phyloP scores from a whole-genome alignment of 1,140 invertebrate genomes.

The Drosophila mauritiana region DNA sequence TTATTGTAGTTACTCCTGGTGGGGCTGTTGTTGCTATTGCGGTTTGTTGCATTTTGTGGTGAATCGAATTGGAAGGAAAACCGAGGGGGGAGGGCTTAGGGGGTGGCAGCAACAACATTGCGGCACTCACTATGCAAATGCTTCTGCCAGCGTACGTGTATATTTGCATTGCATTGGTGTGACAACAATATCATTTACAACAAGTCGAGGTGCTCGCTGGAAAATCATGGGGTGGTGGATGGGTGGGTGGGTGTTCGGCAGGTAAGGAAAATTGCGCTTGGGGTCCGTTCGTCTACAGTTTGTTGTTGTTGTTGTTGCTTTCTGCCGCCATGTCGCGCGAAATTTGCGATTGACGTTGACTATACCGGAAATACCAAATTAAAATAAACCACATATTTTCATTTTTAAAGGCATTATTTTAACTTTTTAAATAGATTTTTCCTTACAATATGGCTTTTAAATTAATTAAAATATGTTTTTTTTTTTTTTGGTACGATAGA shows the following conservation, averaged over 20 bases:
- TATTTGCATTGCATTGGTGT: constrained; percentile 54
- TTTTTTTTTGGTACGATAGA: no score
- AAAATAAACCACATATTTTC: no score
- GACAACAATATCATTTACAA: constrained; percentile 80
- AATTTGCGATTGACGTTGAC: constrained; percentile 74
- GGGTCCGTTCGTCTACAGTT: constrained; percentile 7
- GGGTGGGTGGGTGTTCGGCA: not conserved
- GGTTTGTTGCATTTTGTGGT: constrained; percentile 54
- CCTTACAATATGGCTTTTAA: no score
- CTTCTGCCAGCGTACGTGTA: constrained; percentile 34
- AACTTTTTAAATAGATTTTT: not conserved
- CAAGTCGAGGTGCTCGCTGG: constrained; percentile 50
- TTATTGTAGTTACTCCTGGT: constrained; percentile 13
- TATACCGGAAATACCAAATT: constrained; percentile 5
- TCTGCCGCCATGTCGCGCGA: constrained; percentile 72
- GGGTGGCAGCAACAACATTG: constrained; percentile 22
- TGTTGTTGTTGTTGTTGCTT: constrained; percentile 53
- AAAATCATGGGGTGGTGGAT: constrained; percentile 20
- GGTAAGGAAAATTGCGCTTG: constrained; percentile 27
- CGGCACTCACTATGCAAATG: constrained; percentile 60
- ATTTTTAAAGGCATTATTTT: no score
- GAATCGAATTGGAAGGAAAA: constrained; percentile 34
- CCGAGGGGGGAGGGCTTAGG: no score
- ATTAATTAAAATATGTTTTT: no score
- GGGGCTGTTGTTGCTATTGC: constrained; percentile 5